phyloP scores from a whole-genome alignment of 2,888 invertebrate genomes.

The Eugnorisma glareosa region DNA sequence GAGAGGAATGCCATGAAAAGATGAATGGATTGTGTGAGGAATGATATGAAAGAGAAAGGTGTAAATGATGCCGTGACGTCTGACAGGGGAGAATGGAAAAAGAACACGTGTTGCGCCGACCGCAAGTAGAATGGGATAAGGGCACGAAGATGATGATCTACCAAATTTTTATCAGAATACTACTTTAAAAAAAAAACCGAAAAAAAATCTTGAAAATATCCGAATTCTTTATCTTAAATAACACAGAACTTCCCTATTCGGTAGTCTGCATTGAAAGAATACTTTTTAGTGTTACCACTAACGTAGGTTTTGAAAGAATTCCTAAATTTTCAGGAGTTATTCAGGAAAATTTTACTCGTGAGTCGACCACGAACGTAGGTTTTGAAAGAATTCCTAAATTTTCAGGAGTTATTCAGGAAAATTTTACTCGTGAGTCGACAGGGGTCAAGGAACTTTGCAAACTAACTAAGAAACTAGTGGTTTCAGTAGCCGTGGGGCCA shows the following conservation, averaged over 20 bases:
- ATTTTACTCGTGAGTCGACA: not conserved
- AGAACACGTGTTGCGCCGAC: too few relatives aligned
- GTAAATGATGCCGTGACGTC: too few relatives aligned
- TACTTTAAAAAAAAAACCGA: too few relatives aligned
- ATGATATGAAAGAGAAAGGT: too few relatives aligned
- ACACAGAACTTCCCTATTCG: slow-evolving; percentile 23
- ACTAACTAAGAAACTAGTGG: slow-evolving; percentile 26
- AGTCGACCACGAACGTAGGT: slow-evolving; percentile 18
- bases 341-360: slow-evolving; percentile 11
- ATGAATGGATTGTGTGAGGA: too few relatives aligned
- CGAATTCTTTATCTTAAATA: not conserved
- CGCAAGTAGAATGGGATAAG: too few relatives aligned
- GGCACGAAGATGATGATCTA: too few relatives aligned
- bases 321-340: slow-evolving; percentile 8
- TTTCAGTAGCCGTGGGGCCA: slow-evolving; percentile 23
- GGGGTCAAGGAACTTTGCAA: slow-evolving; percentile 28
- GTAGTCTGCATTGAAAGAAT: slow-evolving; percentile 11
- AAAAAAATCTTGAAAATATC: slow-evolving; percentile 19
- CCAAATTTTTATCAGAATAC: not conserved
- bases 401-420: slow-evolving; percentile 15
- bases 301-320: slow-evolving; percentile 17
- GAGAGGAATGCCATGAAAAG: too few relatives aligned
- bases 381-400: slow-evolving; percentile 15
- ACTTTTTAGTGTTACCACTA: slow-evolving; percentile 24
- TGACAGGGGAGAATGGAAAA: too few relatives aligned